Evolutionary conservation across 2,888 invertebrate genomes (phyloP).

Genomic region (Habrosyne pyritoides): DNA sequence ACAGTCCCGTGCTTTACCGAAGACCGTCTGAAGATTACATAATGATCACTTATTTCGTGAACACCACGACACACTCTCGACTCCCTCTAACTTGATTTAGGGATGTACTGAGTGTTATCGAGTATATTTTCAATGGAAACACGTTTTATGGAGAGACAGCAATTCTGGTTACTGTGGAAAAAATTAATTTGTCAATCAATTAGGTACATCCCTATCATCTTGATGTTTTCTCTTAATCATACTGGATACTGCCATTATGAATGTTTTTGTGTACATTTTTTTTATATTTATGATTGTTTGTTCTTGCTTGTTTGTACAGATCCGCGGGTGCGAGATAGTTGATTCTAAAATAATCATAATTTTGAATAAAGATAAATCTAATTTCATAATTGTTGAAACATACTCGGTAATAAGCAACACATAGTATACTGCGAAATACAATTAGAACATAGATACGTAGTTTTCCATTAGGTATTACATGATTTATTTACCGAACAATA

Average conservation of each 20-base stretch:
- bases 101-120: conserved; percentile 10
- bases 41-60: conserved; percentile 73
- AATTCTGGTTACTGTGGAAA: too few species aligned
- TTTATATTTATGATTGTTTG: too few species aligned
- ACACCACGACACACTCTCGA: conserved; percentile 49
- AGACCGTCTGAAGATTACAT: conserved; percentile 65
- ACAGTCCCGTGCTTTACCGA: conserved; percentile 31
- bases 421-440: background rate
- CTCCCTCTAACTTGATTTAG: conserved; percentile 40
- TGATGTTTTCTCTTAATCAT: too few species aligned
- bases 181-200: too few species aligned
- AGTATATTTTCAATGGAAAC: background rate
- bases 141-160: too few species aligned
- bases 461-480: conserved; percentile 5
- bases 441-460: conserved; percentile 1
- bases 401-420: background rate
- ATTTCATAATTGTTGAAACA: background rate
- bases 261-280: too few species aligned
- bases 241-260: too few species aligned
- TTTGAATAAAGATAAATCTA: too few species aligned
- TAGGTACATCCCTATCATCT: too few species aligned
- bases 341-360: too few species aligned
- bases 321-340: too few species aligned
- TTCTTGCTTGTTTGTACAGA: too few species aligned
- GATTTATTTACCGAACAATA: conserved; percentile 7